phyloP scores from a whole-genome alignment of 2,888 invertebrate genomes.

The Callinectes sapidus region DNA sequence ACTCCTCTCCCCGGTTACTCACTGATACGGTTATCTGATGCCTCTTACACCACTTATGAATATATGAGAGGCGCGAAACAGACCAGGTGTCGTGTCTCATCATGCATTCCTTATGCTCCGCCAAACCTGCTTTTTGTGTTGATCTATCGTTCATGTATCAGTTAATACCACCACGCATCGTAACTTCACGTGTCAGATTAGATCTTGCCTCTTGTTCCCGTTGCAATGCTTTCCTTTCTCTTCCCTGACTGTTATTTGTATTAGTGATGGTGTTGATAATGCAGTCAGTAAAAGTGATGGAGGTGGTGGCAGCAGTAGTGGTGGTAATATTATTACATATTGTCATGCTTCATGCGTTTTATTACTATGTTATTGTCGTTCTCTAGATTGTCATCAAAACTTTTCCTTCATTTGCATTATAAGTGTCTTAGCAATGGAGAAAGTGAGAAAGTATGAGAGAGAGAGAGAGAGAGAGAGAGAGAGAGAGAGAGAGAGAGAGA shows the following conservation, averaged over 20 bases:
- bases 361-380: background rate
- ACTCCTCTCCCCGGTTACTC: background rate
- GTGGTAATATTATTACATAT: background rate
- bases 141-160: background rate
- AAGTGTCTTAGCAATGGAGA: background rate
- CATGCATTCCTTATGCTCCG: background rate
- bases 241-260: background rate
- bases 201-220: background rate
- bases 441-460: too few species aligned
- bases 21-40: background rate
- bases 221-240: background rate
- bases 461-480: too few species aligned
- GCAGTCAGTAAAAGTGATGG: too few species aligned
- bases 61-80: background rate
- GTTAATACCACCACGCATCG: background rate
- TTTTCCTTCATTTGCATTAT: background rate
- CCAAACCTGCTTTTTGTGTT: background rate
- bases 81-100: background rate
- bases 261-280: background rate
- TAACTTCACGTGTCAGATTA: background rate
- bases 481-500: constrained; percentile 1
- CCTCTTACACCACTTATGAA: background rate
- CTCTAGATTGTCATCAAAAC: background rate
- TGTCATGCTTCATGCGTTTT: background rate
- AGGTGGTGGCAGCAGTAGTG: too few species aligned